Percentiles rank a stretch among this genome's conserved stretches.
Conservation (phyloP, 2,888 invertebrate genomes). For the Macaria notata region DNA sequence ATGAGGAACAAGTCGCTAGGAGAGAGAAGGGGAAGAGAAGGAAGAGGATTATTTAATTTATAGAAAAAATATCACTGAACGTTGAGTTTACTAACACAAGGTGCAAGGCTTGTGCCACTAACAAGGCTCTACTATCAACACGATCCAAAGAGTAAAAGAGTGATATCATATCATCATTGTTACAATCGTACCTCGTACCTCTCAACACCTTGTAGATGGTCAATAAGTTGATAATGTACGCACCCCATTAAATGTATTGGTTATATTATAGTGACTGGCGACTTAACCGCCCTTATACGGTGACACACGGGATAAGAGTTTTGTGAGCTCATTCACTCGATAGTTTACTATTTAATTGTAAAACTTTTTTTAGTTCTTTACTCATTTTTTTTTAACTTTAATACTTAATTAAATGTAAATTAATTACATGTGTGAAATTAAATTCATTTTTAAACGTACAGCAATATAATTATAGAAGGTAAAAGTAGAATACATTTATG, state of each 20-base stretch:
- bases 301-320: conserved; percentile 48
- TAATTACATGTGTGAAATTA: too few relatives aligned
- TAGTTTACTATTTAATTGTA: not conserved
- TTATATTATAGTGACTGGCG: conserved; percentile 67
- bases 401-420: too few relatives aligned
- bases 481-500: too few relatives aligned
- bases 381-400: too few relatives aligned
- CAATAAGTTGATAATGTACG: conserved; percentile 69
- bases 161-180: conserved; percentile 17
- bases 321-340: conserved; percentile 11
- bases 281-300: conserved; percentile 62
- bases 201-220: conserved; percentile 73
- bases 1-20: too few relatives aligned
- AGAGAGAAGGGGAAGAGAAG: too few relatives aligned
- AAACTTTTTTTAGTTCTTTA: too few relatives aligned
- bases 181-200: conserved; percentile 30
- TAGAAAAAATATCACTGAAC: too few relatives aligned
- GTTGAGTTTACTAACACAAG: conserved; percentile 10
- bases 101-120: conserved; percentile 21
- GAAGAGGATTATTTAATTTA: too few relatives aligned
- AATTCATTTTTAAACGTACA: too few relatives aligned
- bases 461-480: too few relatives aligned
- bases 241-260: conserved; percentile 61
- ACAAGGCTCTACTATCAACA: conserved; percentile 20
- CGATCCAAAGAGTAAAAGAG: conserved; percentile 13